A percentile compares a stretch with the other conserved stretches of the same genome.
Conservation (phyloP, 2,113 vertebrate species). For the Columba livia region DNA sequence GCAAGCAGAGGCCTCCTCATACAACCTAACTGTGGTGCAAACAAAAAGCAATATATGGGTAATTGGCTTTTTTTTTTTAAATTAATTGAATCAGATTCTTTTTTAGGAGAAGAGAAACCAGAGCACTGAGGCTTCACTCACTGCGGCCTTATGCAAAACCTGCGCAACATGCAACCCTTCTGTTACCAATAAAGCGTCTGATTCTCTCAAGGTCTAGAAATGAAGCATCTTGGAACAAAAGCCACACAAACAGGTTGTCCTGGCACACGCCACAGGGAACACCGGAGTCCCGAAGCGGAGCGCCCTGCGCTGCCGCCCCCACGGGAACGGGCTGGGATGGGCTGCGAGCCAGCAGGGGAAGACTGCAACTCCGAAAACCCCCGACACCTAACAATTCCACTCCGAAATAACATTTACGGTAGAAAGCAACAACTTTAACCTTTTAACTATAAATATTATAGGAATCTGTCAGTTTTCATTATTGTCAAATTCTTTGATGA, state of each 20-base stretch:
- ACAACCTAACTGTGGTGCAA: background rate
- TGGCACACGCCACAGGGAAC: rapidly evolving
- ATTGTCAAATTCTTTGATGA: background rate
- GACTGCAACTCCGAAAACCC: background rate
- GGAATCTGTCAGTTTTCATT: background rate
- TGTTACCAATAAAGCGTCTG: background rate
- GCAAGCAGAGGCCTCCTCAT: background rate
- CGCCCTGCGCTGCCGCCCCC: background rate
- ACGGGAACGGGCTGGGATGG: too few relatives aligned
- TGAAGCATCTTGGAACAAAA: background rate
- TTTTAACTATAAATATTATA: background rate
- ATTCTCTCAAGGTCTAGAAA: background rate
- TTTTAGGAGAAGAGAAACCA: background rate
- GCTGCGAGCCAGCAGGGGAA: too few relatives aligned
- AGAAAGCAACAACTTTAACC: background rate
- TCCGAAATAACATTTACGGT: background rate
- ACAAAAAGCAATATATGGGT: background rate
- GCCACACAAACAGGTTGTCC: background rate
- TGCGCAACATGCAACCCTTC: background rate
- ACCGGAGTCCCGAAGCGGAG: background rate
- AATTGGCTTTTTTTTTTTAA: background rate
- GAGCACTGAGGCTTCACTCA: background rate
- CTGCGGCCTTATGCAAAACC: background rate
- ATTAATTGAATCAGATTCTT: background rate
- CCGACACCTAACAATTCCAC: background rate